phyloP scores from a whole-genome alignment of 1,140 invertebrate genomes.

The Phymastichus coffea region DNA sequence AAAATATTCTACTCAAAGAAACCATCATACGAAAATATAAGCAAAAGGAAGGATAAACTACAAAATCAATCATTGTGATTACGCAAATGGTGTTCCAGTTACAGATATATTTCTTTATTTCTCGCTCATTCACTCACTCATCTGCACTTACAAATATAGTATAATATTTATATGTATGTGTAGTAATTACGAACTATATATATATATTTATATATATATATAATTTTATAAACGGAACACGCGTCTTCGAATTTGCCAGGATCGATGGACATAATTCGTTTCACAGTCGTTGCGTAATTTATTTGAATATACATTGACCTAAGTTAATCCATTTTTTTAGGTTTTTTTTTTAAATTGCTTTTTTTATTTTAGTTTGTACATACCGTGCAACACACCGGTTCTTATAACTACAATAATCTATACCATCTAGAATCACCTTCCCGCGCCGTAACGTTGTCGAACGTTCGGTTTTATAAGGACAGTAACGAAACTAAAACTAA shows the following conservation, averaged over 20 bases:
- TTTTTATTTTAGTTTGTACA: not conserved
- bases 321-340: not conserved
- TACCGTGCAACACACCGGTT: not conserved
- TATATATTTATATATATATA: conserved; percentile 3
- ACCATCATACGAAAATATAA: conserved; percentile 17
- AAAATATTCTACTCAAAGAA: conserved; percentile 15
- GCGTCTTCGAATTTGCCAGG: conserved; percentile 15
- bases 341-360: not conserved
- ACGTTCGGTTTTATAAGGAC: no score
- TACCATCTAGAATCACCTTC: not conserved
- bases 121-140: not conserved
- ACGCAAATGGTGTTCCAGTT: conserved; percentile 18
- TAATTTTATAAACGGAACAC: conserved; percentile 8
- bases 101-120: conserved; percentile 4
- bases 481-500: not conserved
- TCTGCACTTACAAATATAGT: conserved; percentile 13
- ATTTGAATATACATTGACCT: not conserved
- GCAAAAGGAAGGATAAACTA: conserved; percentile 16
- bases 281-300: not conserved
- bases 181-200: no score
- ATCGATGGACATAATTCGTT: conserved; percentile 4
- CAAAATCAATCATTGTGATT: conserved; percentile 14
- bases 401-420: not conserved
- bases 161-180: conserved; percentile 7
- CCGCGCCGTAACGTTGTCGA: not conserved